Base-by-base conservation (phyloP, 1,140 invertebrate genomes). In the Neoseiulus cucumeris region DNA sequence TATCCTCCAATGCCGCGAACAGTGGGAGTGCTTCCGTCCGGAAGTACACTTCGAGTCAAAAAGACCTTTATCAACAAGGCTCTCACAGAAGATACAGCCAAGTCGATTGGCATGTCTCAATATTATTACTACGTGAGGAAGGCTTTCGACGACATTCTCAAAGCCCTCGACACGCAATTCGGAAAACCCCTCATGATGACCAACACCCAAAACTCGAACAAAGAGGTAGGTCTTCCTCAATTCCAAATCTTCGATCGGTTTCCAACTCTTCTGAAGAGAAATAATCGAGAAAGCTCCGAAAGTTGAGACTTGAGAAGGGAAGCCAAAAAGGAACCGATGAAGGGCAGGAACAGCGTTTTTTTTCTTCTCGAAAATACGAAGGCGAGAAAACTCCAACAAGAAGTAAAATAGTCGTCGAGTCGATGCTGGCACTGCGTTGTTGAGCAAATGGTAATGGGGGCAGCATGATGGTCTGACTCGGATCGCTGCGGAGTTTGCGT, bases 1-100 rank as follows among this genome's bases (percentile, higher is more conserved):
- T 91, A 97, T 74, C 94, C 93, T 7, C 91, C 92, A 0, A 97
- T 98, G 92, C 93, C 93, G 0, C 81, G 91, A 69, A 91, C 91
- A 0, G 87, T 92, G 64, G 90, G 89, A 0, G 89, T 91, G 1
- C 77, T 96, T 42, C 93, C 93, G 0, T 96, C 91, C 0, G 92
- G 91, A 0, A 92, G 92, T 75, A 94, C 94, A 0, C 79, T 97
- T 64, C 77, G 90, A 33, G 89, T 96, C 0, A 95, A 97, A 74
- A 95, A 96, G 74, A 98, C 92, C 1, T 96, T 91, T 75, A 76
- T 96, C 0, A 95, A 91, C 72, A 93, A 93, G 81, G 89, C 92
- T 82, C 73, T 96, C 17, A 95, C 92, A 0, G 93, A 97, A 72
- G 90, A 96, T 72, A 90, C 90, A 2, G 93, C 93, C 1, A 81